phyloP scores from a whole-genome alignment of 2,888 invertebrate genomes.

The Eilema caniola region DNA sequence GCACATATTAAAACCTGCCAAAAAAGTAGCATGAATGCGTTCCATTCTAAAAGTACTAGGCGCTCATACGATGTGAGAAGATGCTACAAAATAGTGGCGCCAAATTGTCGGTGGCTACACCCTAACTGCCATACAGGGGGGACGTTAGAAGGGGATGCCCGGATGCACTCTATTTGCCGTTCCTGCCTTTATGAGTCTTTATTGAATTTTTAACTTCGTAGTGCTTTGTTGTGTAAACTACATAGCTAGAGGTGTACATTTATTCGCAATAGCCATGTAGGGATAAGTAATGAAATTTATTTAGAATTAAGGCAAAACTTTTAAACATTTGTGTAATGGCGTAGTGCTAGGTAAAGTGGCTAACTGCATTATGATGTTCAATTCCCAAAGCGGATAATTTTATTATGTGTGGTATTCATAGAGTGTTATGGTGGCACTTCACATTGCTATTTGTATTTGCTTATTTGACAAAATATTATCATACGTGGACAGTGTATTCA shows the following conservation, averaged over 20 bases:
- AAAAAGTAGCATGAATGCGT: slow-evolving; percentile 19
- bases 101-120: slow-evolving; percentile 16
- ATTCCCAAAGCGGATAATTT: background rate
- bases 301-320: background rate
- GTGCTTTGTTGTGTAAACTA: background rate
- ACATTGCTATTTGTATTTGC: too few species aligned
- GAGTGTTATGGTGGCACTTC: background rate
- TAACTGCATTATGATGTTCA: background rate
- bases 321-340: background rate
- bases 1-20: background rate
- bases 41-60: slow-evolving; percentile 25
- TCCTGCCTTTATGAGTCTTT: slow-evolving; percentile 10
- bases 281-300: background rate
- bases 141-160: background rate
- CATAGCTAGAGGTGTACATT: background rate
- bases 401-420: background rate
- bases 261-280: background rate
- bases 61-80: slow-evolving; percentile 1
- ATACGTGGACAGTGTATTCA: too few species aligned
- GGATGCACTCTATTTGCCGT: slow-evolving; percentile 18
- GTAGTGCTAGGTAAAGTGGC: background rate
- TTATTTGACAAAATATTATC: too few species aligned
- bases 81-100: slow-evolving; percentile 8
- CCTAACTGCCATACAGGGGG: slow-evolving; percentile 6
- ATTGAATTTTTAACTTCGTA: slow-evolving; percentile 19